Percentiles rank a stretch among this genome's conserved stretches.
phyloP scores from a whole-genome alignment of 2,888 invertebrate species.

The Eutolmus rufibarbis region DNA sequence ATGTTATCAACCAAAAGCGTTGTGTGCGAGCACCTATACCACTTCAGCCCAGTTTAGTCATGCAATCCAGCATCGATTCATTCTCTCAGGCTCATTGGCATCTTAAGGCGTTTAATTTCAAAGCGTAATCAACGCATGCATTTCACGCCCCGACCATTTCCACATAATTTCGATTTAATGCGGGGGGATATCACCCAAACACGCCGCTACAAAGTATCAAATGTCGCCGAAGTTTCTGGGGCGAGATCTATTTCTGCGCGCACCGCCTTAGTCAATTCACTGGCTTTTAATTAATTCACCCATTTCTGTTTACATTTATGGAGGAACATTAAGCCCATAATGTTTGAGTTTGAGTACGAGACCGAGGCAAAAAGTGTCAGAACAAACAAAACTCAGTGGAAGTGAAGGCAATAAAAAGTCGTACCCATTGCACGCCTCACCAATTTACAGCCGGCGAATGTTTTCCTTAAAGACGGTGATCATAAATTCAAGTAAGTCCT shows the following conservation, averaged over 20 bases:
- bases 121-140: background rate
- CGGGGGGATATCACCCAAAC: background rate
- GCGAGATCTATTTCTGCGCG: background rate
- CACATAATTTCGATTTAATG: background rate
- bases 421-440: conserved; percentile 38
- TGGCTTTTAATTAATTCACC: conserved; percentile 28
- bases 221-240: background rate
- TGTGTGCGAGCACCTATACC: background rate
- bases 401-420: conserved; percentile 31
- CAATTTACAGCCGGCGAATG: conserved; percentile 34
- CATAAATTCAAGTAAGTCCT: conserved; percentile 39
- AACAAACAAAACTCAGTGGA: conserved; percentile 25
- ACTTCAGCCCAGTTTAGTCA: background rate
- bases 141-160: background rate
- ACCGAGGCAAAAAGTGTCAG: conserved; percentile 17
- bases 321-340: conserved; percentile 17
- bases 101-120: background rate
- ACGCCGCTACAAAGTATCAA: background rate
- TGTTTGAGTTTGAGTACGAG: background rate
- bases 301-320: conserved; percentile 32
- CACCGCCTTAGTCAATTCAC: background rate
- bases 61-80: background rate
- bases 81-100: background rate
- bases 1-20: background rate
- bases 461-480: conserved; percentile 32